Percentiles rank a stretch among this genome's conserved stretches.
Evolutionary conservation across 2,888 invertebrate species (phyloP).

Genomic region (Rotaria macrura): DNA sequence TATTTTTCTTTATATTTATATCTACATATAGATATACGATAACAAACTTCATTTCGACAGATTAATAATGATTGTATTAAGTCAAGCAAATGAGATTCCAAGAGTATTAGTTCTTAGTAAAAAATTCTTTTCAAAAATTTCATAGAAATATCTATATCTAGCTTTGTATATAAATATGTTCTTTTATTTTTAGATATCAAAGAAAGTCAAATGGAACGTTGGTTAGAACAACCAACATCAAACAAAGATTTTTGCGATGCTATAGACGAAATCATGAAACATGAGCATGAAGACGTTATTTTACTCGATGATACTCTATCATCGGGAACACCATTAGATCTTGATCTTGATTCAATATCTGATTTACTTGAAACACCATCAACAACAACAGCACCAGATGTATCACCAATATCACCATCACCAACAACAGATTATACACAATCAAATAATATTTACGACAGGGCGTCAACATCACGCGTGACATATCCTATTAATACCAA

Average conservation of each 20-base stretch:
- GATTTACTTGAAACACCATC: background rate
- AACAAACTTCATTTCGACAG: too few relatives aligned
- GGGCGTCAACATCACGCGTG: background rate
- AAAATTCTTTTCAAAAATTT: too few relatives aligned
- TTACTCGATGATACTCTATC: background rate
- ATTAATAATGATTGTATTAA: too few relatives aligned
- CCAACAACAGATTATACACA: background rate
- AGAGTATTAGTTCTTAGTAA: too few relatives aligned
- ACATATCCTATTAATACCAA: background rate
- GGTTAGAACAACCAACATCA: background rate
- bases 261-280: constrained; percentile 6
- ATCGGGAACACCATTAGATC: background rate
- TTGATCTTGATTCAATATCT: constrained; percentile 8
- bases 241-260: background rate
- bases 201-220: background rate
- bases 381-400: background rate
- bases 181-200: background rate
- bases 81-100: too few relatives aligned
- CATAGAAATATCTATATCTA: too few relatives aligned
- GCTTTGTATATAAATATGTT: too few relatives aligned
- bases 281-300: background rate
- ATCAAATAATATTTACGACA: background rate
- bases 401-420: background rate
- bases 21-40: background rate
- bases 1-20: background rate